phyloP scores from a whole-genome alignment of 1,140 invertebrate genomes.

The Dinothrombium tinctorium region DNA sequence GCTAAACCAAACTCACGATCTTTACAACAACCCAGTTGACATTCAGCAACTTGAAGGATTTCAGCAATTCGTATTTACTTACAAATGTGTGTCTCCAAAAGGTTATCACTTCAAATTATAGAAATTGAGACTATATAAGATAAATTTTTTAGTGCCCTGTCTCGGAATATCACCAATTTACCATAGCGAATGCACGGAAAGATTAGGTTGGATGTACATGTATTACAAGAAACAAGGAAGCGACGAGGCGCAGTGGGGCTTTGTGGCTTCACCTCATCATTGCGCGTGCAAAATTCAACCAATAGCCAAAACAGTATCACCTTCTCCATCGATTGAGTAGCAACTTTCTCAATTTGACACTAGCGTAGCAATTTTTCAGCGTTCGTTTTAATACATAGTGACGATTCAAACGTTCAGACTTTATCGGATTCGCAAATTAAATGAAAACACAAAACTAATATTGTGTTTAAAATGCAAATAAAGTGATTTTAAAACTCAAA shows the following conservation, averaged over 20 bases:
- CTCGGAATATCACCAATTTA: conserved; percentile 10
- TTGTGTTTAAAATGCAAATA: too few relatives aligned
- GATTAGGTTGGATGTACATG: conserved; percentile 16
- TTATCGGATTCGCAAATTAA: too few relatives aligned
- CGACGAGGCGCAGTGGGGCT: conserved; percentile 13
- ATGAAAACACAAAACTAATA: too few relatives aligned
- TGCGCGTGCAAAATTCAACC: conserved; percentile 17
- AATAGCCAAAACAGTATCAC: too few relatives aligned
- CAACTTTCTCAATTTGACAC: too few relatives aligned
- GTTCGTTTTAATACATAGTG: too few relatives aligned
- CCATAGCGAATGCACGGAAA: conserved; percentile 15
- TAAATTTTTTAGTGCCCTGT: conserved; percentile 3
- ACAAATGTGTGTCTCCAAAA: conserved; percentile 12
- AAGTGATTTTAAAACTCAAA: too few relatives aligned
- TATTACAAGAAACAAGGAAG: conserved; percentile 13
- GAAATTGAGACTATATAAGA: not conserved
- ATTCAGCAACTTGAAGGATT: conserved; percentile 14
- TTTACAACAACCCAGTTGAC: conserved; percentile 15
- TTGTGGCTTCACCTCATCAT: conserved; percentile 12
- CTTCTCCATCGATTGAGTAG: too few relatives aligned
- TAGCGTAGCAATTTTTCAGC: too few relatives aligned
- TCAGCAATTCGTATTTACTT: conserved; percentile 15
- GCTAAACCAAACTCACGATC: conserved; percentile 15
- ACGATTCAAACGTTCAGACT: too few relatives aligned
- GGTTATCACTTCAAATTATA: not conserved